phyloP scores from a whole-genome alignment of 2,113 vertebrate species.

The Albula goreensis region DNA sequence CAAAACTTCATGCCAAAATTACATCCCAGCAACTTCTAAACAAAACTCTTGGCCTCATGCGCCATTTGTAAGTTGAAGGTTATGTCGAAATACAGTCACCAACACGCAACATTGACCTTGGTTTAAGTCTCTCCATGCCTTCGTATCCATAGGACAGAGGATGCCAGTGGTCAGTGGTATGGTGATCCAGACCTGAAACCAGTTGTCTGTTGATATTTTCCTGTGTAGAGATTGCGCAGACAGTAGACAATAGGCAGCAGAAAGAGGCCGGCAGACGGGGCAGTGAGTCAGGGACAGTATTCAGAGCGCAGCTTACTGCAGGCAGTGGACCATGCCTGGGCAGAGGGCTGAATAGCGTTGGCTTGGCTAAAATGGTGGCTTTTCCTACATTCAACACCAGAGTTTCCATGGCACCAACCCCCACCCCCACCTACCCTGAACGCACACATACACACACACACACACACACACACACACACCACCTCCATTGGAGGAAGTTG shows the following conservation, averaged over 20 bases:
- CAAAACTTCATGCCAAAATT: too few species aligned
- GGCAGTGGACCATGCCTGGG: not conserved
- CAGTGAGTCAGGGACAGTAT: not conserved
- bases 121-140: too few species aligned
- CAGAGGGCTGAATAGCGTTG: not conserved
- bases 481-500: not conserved
- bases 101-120: too few species aligned
- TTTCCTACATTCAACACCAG: not conserved
- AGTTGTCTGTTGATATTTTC: not conserved
- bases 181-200: not conserved
- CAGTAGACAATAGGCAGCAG: not conserved
- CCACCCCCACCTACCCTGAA: not conserved
- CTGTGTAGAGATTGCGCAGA: not conserved
- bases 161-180: not conserved
- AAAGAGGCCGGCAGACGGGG: not conserved
- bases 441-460: too few species aligned
- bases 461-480: too few species aligned
- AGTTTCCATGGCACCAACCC: not conserved
- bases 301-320: not conserved
- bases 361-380: not conserved
- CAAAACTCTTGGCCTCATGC: too few species aligned
- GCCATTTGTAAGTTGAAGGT: too few species aligned
- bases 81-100: too few species aligned
- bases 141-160: not conserved
- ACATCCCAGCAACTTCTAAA: too few species aligned